Conservation (phyloP, 2,888 invertebrate species). For the Atrina japonica region DNA sequence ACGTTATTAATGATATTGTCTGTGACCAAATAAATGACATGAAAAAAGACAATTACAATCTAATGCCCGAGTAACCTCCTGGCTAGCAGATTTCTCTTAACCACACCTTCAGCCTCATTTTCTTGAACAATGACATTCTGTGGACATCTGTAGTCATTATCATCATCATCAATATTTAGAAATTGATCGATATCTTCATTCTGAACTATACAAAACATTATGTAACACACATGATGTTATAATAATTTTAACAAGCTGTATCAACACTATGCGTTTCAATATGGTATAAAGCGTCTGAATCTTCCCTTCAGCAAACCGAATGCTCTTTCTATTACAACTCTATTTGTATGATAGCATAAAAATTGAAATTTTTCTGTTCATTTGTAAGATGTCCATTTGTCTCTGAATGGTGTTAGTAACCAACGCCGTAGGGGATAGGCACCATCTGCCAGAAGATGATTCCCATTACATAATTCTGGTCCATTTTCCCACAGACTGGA, state of each 20-base stretch:
- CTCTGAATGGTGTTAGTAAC: slow-evolving; percentile 48
- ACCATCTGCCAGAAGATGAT: slow-evolving; percentile 46
- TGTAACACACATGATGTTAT: slow-evolving; percentile 25
- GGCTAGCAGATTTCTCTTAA: no score
- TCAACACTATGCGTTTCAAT: neutral
- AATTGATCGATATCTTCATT: no score
- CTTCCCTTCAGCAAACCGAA: slow-evolving; percentile 39
- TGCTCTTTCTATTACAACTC: slow-evolving; percentile 40
- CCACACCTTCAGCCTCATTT: no score
- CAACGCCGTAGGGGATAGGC: slow-evolving; percentile 42
- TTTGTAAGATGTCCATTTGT: slow-evolving; percentile 42
- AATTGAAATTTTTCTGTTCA: slow-evolving; percentile 35
- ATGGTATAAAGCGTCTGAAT: slow-evolving; percentile 25
- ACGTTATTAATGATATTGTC: no score
- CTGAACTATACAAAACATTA: neutral
- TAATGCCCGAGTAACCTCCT: no score
- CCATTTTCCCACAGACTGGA: slow-evolving; percentile 43
- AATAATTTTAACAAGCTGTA: slow-evolving; percentile 34
- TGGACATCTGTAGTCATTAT: no score
- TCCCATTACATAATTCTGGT: slow-evolving; percentile 20
- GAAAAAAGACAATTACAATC: no score
- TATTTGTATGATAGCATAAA: slow-evolving; percentile 34
- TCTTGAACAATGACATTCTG: no score
- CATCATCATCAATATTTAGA: no score
- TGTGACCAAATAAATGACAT: no score